Conservation (phyloP, 2,888 invertebrate genomes). For the Hydroisotoma schaefferi region DNA sequence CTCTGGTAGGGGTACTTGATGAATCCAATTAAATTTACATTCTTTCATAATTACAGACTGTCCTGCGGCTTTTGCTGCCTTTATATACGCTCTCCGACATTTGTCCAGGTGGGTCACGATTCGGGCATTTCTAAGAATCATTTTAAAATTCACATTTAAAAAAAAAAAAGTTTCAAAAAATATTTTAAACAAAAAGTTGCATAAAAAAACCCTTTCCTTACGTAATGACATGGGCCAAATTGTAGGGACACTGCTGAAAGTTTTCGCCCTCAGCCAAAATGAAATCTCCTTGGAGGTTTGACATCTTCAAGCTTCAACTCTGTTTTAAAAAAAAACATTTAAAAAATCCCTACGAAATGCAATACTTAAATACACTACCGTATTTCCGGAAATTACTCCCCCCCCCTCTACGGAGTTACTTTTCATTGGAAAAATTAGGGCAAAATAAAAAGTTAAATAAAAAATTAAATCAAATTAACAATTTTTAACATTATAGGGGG, state of each 20-base stretch:
- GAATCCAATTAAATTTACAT: constrained; percentile 33
- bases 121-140: constrained; percentile 28
- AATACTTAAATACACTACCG: too few relatives aligned
- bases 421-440: too few relatives aligned
- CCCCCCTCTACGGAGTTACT: too few relatives aligned
- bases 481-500: too few relatives aligned
- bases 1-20: constrained; percentile 34
- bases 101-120: constrained; percentile 37
- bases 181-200: background rate
- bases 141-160: background rate
- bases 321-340: too few relatives aligned
- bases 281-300: constrained; percentile 4
- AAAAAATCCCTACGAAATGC: too few relatives aligned
- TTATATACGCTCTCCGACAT: constrained; percentile 35
- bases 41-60: constrained; percentile 18
- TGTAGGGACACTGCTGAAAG: constrained; percentile 41
- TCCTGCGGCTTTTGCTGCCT: constrained; percentile 13
- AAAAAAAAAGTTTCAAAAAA: background rate
- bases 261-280: constrained; percentile 35
- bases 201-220: too few relatives aligned
- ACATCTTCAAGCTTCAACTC: background rate
- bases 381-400: too few relatives aligned
- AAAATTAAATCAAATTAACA: too few relatives aligned
- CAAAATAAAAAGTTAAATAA: too few relatives aligned
- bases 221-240: constrained; percentile 37